Base-by-base conservation (phyloP, 2,888 invertebrate species). In the Conus canariensis region DNA sequence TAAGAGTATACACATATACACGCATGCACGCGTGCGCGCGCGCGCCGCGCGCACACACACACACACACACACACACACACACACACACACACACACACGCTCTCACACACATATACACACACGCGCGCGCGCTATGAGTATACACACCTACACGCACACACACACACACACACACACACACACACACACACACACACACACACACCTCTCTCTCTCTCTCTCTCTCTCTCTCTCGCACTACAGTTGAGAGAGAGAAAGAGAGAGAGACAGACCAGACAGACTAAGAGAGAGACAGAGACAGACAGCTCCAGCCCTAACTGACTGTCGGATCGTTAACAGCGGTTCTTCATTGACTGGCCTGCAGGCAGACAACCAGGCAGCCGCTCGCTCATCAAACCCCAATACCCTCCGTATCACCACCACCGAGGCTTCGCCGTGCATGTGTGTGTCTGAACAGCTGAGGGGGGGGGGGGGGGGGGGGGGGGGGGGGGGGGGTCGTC, bases 131-230 rank as follows among this genome's bases (percentile, higher is more conserved):
- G 30, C 77, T 1, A 9, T 45, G 45, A 45, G 45, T 45, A 45
- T 45, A 82, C 82, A 82, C 82, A 82, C 82, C 45, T 56, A 82
- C 58, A 82, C 82, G 7, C 82, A 58, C 82, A 22, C 82, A 58
- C 82, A 70, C 70, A 70, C 70, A 70, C 70, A 70, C 70, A 70
- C 70, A 22, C 22, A 64, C 70, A 19, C 70, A 19, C 70, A 19
- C 70, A 19, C 70, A 22, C 70, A 8, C 70, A 19, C 70, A 19
- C 70, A 19, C 70, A 19, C 70, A 19, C 70, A 19, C 70, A 19
- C 70, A 19, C 70, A 8, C 22, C 70, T 70, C 70, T 70, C 70
- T 70, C 70, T 70, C 70, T 70, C 70, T 70, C 70, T 70, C 70
- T 70, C 70, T 70, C 7, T 70, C 14, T n/a, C 74, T 74, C 74